These are phyloP conservation scores for Andrena chrysosceles DNA, from an alignment of 2,888 invertebrate genomes.

Conservation along the genomic window DNA sequence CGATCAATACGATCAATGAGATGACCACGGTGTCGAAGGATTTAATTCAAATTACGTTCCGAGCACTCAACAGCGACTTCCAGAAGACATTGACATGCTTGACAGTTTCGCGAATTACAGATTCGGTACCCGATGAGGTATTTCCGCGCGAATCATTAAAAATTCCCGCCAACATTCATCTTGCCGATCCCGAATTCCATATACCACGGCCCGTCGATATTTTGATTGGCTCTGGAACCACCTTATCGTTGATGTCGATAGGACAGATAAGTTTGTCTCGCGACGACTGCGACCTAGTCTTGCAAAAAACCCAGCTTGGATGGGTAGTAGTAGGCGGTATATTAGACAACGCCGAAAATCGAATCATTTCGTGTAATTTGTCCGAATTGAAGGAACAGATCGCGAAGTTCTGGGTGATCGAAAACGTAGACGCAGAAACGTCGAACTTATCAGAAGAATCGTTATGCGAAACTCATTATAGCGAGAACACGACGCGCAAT, in stretches of 20 bases:
- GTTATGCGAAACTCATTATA: too few species aligned
- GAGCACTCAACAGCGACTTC: too few species aligned
- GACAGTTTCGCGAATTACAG: background rate
- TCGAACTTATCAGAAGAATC: too few species aligned
- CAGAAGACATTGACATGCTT: background rate
- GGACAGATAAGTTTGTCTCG: background rate
- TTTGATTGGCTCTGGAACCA: background rate
- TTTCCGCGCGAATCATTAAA: background rate
- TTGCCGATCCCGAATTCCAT: constrained; percentile 9
- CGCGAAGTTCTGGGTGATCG: too few species aligned
- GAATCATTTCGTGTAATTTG: background rate
- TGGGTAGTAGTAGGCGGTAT: constrained; percentile 6
- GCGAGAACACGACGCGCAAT: too few species aligned
- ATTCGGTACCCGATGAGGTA: background rate
- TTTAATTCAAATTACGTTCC: too few species aligned
- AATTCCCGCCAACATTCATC: background rate
- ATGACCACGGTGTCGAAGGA: too few species aligned
- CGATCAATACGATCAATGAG: too few species aligned
- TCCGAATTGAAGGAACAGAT: background rate
- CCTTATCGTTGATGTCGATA: background rate
- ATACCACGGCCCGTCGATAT: background rate
- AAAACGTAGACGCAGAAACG: too few species aligned
- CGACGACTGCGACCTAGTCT: background rate
- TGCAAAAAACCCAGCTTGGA: background rate
- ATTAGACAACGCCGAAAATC: background rate